phyloP scores from a whole-genome alignment of 2,888 invertebrate genomes.

The Philereme vetulata region DNA sequence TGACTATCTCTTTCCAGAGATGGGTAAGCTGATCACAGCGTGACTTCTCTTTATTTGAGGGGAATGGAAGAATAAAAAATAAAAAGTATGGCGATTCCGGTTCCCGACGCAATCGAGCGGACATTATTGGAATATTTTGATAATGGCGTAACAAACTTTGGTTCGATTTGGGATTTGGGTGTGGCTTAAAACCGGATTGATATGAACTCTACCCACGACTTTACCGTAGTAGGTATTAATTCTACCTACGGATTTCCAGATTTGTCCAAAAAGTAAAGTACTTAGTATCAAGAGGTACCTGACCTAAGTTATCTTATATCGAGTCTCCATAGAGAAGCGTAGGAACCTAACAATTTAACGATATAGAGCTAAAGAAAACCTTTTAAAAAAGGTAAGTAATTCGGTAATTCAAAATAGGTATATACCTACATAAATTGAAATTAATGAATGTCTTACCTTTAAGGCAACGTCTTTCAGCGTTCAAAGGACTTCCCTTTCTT shows the following conservation, averaged over 20 bases:
- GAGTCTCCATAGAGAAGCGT: too few relatives aligned
- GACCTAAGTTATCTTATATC: too few relatives aligned
- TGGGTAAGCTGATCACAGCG: slow-evolving; percentile 59
- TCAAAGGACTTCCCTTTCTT: slow-evolving; percentile 46
- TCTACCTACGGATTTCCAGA: background rate
- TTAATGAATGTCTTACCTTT: slow-evolving; percentile 56
- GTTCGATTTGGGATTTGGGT: slow-evolving; percentile 27
- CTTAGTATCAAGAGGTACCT: too few relatives aligned
- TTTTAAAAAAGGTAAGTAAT: too few relatives aligned
- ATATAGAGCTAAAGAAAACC: too few relatives aligned
- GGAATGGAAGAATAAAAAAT: slow-evolving; percentile 70
- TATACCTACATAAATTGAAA: too few relatives aligned
- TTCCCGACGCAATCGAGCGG: slow-evolving; percentile 44
- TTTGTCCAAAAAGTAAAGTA: too few relatives aligned
- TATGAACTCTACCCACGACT: slow-evolving; percentile 7
- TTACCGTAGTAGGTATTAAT: too few relatives aligned
- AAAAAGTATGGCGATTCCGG: slow-evolving; percentile 55
- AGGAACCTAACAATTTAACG: too few relatives aligned
- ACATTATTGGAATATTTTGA: slow-evolving; percentile 49
- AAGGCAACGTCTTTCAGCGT: slow-evolving; percentile 61
- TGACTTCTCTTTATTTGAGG: slow-evolving; percentile 71
- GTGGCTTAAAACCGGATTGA: slow-evolving; percentile 25
- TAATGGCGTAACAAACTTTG: slow-evolving; percentile 47
- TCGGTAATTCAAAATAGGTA: too few relatives aligned
- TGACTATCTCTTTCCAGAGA: slow-evolving; percentile 56